These are phyloP conservation scores for Aix galericulata DNA, from an alignment of 2,113 vertebrate genomes.

Conservation along the genomic window DNA sequence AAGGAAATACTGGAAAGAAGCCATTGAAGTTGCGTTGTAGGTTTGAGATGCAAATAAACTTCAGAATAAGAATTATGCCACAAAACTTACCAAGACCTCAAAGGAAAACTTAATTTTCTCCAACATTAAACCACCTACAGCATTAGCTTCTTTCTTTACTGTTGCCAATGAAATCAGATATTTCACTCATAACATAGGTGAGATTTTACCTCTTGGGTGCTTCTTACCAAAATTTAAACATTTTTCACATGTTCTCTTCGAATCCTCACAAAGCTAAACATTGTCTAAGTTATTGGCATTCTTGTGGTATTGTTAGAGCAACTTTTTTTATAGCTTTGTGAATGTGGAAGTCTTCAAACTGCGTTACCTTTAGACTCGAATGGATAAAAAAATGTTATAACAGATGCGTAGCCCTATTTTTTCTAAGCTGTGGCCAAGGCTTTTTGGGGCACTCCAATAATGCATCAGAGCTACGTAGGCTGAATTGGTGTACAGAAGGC, in stretches of 20 bases:
- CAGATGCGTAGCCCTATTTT: too few relatives aligned
- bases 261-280: not conserved
- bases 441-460: not conserved
- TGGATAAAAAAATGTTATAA: too few relatives aligned
- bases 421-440: too few relatives aligned
- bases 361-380: not conserved
- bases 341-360: not conserved
- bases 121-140: not conserved
- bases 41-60: not conserved
- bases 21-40: not conserved
- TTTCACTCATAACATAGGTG: not conserved
- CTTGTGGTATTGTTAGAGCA: accelerated
- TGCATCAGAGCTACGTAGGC: not conserved
- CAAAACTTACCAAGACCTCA: not conserved
- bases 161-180: not conserved
- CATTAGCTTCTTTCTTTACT: not conserved
- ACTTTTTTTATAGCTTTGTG: not conserved
- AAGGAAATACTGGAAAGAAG: not conserved
- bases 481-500: not conserved
- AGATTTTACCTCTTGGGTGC: too few relatives aligned
- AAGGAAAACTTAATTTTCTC: not conserved
- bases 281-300: not conserved
- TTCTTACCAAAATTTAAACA: not conserved
- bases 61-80: not conserved
- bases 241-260: not conserved